These are phyloP conservation scores for Tragelaphus strepsiceros DNA, from an alignment of 2,113 vertebrate species.

Conservation along the genomic window DNA sequence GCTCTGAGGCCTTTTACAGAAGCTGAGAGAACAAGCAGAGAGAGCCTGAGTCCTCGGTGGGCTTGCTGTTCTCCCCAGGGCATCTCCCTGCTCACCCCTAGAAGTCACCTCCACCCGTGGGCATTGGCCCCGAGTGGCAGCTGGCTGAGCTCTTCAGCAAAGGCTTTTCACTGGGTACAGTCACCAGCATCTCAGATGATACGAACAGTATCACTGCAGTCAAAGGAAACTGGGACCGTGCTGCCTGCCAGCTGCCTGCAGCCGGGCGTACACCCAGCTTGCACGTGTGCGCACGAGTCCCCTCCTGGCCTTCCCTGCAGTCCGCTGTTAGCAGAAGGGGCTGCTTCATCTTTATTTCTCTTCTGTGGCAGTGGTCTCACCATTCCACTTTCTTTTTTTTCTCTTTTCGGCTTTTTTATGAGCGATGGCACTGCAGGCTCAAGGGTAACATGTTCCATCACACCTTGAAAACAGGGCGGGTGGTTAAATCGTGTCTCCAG, in stretches of 20 bases:
- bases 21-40: neutral
- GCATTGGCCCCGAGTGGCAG: neutral
- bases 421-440: neutral
- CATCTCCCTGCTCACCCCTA: neutral
- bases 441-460: neutral
- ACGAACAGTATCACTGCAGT: neutral
- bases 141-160: neutral
- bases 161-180: neutral
- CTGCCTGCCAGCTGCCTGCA: neutral
- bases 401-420: neutral
- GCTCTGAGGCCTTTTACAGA: neutral
- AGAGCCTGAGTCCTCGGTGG: neutral
- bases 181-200: neutral
- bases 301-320: neutral
- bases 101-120: neutral
- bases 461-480: neutral
- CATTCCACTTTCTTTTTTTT: neutral
- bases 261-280: accelerated
- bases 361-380: accelerated
- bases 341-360: neutral
- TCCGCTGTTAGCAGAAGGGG: neutral
- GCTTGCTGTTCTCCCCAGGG: neutral
- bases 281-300: accelerated
- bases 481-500: neutral
- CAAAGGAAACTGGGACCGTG: neutral